Conservation (phyloP, 2,888 invertebrate species). For the Netelia fuscicornis region DNA sequence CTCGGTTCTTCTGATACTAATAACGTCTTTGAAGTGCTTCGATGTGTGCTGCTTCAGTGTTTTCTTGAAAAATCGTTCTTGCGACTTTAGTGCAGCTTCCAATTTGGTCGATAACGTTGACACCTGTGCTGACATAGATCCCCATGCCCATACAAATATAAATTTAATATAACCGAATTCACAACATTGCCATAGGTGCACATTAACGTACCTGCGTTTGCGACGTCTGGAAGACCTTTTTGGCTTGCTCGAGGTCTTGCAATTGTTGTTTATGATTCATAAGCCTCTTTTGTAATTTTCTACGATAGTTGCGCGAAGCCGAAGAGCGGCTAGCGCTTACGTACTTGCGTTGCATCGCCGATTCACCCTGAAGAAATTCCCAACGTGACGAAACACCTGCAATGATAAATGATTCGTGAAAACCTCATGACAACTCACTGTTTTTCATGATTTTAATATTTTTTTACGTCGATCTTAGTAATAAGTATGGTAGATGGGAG, state of each 20-base stretch:
- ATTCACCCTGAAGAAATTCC: constrained; percentile 96
- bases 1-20: constrained; percentile 78
- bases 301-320: constrained; percentile 87
- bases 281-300: constrained; percentile 90
- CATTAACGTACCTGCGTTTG: constrained; percentile 80
- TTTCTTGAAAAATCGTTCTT: constrained; percentile 87
- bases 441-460: neutral
- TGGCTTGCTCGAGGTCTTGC: constrained; percentile 89
- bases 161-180: constrained; percentile 1
- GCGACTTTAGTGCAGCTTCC: constrained; percentile 86
- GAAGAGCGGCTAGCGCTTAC: constrained; percentile 80
- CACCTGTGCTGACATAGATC: constrained; percentile 84
- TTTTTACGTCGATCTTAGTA: neutral
- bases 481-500: neutral
- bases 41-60: constrained; percentile 87
- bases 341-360: constrained; percentile 86
- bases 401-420: neutral
- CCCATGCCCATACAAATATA: constrained; percentile 80
- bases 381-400: constrained; percentile 87
- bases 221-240: constrained; percentile 87
- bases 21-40: constrained; percentile 81
- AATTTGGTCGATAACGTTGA: constrained; percentile 85
- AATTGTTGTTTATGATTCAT: constrained; percentile 89
- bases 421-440: neutral
- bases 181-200: neutral